Percentiles rank a stretch among this genome's conserved stretches.
Evolutionary conservation across 2,888 invertebrate genomes (phyloP).

Genomic region (Myathropa florea): DNA sequence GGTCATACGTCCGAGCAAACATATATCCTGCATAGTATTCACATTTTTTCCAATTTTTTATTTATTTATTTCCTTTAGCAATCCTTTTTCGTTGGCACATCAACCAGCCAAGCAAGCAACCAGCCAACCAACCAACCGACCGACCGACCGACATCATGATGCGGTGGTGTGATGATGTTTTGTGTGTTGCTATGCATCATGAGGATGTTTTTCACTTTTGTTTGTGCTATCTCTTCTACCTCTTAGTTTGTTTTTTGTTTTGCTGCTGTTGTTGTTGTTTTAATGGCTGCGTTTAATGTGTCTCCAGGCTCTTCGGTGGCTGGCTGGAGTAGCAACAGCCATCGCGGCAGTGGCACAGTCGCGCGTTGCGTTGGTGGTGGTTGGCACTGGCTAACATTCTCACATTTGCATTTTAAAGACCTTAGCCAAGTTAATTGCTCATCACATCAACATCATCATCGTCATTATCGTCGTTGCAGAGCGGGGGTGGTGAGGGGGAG

Average conservation of each 20-base stretch:
- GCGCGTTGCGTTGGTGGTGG: not conserved
- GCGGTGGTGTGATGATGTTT: conserved; percentile 34
- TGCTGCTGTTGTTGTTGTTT: conserved; percentile 11
- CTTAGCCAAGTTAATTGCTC: conserved; percentile 54
- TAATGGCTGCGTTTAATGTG: conserved; percentile 60
- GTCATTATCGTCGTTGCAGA: conserved; percentile 5
- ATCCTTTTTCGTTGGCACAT: conserved; percentile 37
- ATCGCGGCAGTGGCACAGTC: not conserved
- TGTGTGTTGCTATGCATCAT: conserved; percentile 65
- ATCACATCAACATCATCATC: conserved; percentile 6
- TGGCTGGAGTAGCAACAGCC: not conserved
- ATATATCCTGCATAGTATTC: conserved; percentile 57
- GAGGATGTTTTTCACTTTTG: conserved; percentile 55
- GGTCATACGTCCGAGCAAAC: conserved; percentile 3
- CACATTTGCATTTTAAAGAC: conserved; percentile 67
- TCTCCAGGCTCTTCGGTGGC: conserved; percentile 48
- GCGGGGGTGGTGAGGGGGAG: not conserved
- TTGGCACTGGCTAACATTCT: not conserved
- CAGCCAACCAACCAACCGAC: conserved; percentile 36
- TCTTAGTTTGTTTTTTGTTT: not conserved
- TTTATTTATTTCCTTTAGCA: conserved; percentile 72
- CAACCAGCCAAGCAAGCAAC: not conserved
- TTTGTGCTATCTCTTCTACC: conserved; percentile 25
- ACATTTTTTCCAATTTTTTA: conserved; percentile 70
- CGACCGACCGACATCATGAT: not conserved